Evolutionary conservation across 2,113 vertebrate genomes (phyloP), one percentile per base, ranked within the genome.

Genomic region (Nycticorax nycticorax): DNA sequence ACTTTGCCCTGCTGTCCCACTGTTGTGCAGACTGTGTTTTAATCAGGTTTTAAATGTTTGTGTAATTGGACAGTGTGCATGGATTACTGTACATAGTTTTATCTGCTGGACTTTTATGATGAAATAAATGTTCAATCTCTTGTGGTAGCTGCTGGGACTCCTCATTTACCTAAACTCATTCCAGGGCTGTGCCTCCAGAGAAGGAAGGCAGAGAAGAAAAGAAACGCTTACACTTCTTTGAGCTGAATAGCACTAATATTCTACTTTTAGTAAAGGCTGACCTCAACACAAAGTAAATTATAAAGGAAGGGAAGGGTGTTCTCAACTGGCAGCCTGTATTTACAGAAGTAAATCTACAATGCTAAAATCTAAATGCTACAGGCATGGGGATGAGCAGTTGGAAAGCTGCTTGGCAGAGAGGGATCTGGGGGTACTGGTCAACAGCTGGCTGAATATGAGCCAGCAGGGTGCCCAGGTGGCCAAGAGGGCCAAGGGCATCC

Each of bases 81-180:
- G 98, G 95, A 90, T 98, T 98, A 97, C 96, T 99, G 99, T 99
- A 99, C 88, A 99, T 99, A 99, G 97, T 99, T 99, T 99, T 99
- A 99, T 97, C 97, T 98, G 98, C 97, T 98, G 98, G 98, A 99
- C 98, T 99, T 99, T 99, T 99, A 98, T 98, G 97, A 98, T 97
- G 96, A 98, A 99, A 98, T 99, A 99, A 99, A 99, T 95, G 97
- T 98, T 98, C 96, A 97, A 96, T 95, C 97, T 99, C 98, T 99
- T 98, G 98, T 98, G 98, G 98, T 98, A 99, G 77, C 71, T 91
- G 47, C 62, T 94, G 64, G n/a, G 73, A 50, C 22, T 87, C 35
- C n/a, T 92, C 10, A 35, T 93, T 96, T 92, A 87, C 86, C 79
- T 93, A 39, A 96, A 71, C 33, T 85, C 88, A 77, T 21, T 66